Evolutionary conservation across 2,113 vertebrate species (phyloP), one percentile per base, ranked within the genome.

Genomic region (Ageneiosus marmoratus): DNA sequence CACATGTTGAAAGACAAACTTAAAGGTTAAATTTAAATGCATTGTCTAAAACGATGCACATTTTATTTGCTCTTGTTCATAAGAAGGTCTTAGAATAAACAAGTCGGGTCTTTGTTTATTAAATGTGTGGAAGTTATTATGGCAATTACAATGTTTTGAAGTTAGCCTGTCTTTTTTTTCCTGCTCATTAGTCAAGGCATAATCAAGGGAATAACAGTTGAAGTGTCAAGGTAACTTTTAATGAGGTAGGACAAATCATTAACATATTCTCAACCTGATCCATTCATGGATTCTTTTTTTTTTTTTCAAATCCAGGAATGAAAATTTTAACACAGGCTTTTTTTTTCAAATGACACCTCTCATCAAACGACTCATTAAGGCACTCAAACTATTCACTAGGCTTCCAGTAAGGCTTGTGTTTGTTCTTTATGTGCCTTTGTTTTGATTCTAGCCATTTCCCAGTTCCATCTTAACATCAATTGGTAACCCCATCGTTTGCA

Each of bases 211-310:
- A 79, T 46, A 63, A 63, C 53, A 20, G 13, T 62, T 60, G 34
- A 79, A 79, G 41, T 79, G 77, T 79, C 77, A 79, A 44, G 77
- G 27, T 29, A 63, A 79, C 77, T 79, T 79, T 79, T 79, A 79
- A 79, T 48, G 58, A 79, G 41, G 41, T 15, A 48, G 37, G 41
- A 62, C n/a, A 44, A 27, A 63, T 48, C 77, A 32, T 34, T 63
- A 37, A 63, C 41, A 44, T 63, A n/a, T 63, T 13, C 16, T 62
- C 37, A 55, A 16, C 48, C 46, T 73, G 24, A 73, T 37, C 79
- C 37, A 53, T 34, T 69, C 12, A 74, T 32, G 29, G 29, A 34
- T 74, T 32, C 2, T 29, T 18, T 73, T 29, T 50, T 50, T 12
- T n/a, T n/a, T n/a, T n/a, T n/a, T n/a, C n/a, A n/a, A n/a, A n/a